phyloP scores from a whole-genome alignment of 2,797 vertebrate genomes.

The Mormyrops attenuatus region DNA sequence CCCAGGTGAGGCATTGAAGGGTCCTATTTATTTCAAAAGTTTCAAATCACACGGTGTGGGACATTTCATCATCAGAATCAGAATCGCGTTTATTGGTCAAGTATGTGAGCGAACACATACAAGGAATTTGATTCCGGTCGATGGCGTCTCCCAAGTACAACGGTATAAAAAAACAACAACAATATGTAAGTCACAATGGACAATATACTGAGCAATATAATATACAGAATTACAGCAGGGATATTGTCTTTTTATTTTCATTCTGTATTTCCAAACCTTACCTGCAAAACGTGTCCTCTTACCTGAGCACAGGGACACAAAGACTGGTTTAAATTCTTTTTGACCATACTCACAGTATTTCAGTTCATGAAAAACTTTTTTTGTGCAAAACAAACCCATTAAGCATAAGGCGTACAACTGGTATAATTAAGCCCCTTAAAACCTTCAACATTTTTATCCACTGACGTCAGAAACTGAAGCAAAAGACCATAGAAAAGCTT shows the following conservation, averaged over 20 bases:
- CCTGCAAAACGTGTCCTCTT: background rate
- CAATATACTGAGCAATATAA: too few species aligned
- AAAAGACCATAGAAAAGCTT: background rate
- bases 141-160: too few species aligned
- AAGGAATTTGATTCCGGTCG: too few species aligned
- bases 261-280: background rate
- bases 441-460: background rate
- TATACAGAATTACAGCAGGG: background rate
- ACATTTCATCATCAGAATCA: background rate
- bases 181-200: too few species aligned
- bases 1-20: background rate
- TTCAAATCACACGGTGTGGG: background rate
- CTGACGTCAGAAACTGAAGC: background rate
- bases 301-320: background rate
- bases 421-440: background rate
- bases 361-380: background rate
- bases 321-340: background rate
- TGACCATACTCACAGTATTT: background rate
- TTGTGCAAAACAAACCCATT: background rate
- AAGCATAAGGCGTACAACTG: background rate
- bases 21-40: background rate
- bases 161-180: too few species aligned
- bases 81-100: too few species aligned
- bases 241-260: background rate
- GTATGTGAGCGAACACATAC: too few species aligned